Conservation (phyloP, 2,888 invertebrate species). For the Panorpa germanica region DNA sequence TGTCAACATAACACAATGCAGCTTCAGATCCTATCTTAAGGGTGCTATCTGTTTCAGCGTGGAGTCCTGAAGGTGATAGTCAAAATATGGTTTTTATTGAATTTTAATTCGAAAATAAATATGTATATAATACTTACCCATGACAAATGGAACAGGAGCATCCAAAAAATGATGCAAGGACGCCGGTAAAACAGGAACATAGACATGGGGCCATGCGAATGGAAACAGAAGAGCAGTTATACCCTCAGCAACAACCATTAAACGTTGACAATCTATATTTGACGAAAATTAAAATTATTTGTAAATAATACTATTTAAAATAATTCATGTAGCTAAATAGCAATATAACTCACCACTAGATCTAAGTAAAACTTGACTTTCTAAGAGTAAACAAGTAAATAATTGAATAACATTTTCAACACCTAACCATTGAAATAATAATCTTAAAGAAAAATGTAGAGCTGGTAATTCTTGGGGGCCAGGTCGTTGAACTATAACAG, state of each 20-base stretch:
- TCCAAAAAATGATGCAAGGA: slow-evolving; percentile 91
- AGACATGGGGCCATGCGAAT: slow-evolving; percentile 96
- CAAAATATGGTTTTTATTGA: too few relatives aligned
- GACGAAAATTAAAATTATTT: slow-evolving; percentile 3
- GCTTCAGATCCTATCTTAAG: slow-evolving; percentile 60
- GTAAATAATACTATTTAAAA: slow-evolving; percentile 6
- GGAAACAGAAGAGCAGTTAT: slow-evolving; percentile 80
- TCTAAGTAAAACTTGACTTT: slow-evolving; percentile 89
- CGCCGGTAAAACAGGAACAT: slow-evolving; percentile 94
- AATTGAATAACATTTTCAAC: slow-evolving; percentile 85
- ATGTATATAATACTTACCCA: slow-evolving; percentile 41
- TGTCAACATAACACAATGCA: slow-evolving; percentile 86
- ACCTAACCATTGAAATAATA: slow-evolving; percentile 75
- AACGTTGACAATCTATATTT: slow-evolving; percentile 68
- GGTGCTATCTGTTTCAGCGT: slow-evolving; percentile 36
- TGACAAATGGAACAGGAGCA: slow-evolving; percentile 97
- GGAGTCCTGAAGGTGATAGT: slow-evolving; percentile 27
- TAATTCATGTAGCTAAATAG: neutral
- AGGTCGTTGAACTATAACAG: slow-evolving; percentile 56
- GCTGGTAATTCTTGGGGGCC: slow-evolving; percentile 75
- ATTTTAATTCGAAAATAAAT: slow-evolving; percentile 4
- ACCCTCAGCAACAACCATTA: slow-evolving; percentile 95
- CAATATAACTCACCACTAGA: slow-evolving; percentile 50
- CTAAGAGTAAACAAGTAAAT: slow-evolving; percentile 85
- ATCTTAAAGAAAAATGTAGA: slow-evolving; percentile 79